Evolutionary conservation across 2,797 vertebrate species (phyloP).

Genomic region (Rhinella marina): DNA sequence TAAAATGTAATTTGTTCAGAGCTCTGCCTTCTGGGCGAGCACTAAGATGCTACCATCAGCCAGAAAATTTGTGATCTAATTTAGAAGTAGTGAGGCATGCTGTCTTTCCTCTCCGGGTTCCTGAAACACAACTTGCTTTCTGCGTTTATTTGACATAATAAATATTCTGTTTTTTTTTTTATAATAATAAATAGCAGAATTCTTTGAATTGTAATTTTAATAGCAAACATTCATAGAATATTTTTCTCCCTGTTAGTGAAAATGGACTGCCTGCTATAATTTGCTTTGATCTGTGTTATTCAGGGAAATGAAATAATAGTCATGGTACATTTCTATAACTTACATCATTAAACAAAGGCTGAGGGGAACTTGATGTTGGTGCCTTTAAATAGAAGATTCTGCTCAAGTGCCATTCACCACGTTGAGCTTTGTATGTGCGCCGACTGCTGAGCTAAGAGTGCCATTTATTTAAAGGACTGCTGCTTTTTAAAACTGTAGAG

Average conservation of each 20-base stretch:
- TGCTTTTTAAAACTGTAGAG: background rate
- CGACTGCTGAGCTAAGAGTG: background rate
- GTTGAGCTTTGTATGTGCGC: background rate
- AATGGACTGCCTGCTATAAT: background rate
- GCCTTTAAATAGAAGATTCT: background rate
- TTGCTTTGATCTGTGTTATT: background rate
- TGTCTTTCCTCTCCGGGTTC: slow-evolving; percentile 69
- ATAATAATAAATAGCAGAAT: slow-evolving; percentile 58
- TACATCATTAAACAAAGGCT: slow-evolving; percentile 5
- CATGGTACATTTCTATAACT: slow-evolving; percentile 1
- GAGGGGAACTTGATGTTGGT: background rate
- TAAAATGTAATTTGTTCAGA: slow-evolving; percentile 77
- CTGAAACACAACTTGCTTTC: slow-evolving; percentile 66
- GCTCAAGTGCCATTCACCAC: background rate
- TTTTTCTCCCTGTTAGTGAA: background rate
- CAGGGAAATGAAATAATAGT: background rate
- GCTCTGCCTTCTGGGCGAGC: slow-evolving; percentile 75
- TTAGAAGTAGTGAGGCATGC: slow-evolving; percentile 77
- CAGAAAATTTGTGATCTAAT: slow-evolving; percentile 84
- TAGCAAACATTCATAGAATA: background rate
- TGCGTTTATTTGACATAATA: slow-evolving; percentile 59
- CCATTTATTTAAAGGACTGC: background rate
- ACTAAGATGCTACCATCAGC: slow-evolving; percentile 76
- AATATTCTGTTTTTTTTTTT: slow-evolving; percentile 51
- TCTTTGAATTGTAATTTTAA: slow-evolving; percentile 31